Percentiles rank a stretch among this genome's conserved stretches.
phyloP scores from a whole-genome alignment of 2,113 vertebrate genomes.

The Pelusios castaneus region DNA sequence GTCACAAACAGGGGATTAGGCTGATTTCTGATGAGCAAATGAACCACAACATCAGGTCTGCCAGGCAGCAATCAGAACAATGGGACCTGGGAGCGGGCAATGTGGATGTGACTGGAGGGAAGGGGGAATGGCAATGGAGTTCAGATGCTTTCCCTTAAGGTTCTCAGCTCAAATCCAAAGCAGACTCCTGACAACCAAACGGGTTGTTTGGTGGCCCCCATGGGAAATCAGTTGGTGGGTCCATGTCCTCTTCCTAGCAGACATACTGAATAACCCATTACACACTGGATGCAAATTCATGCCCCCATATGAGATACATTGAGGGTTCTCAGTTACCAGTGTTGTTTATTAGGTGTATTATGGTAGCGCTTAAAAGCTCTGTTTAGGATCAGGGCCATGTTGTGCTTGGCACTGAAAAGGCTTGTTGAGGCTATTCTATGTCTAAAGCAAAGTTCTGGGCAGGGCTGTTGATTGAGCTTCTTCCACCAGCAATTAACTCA shows the following conservation, averaged over 20 bases:
- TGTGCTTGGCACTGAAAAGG: background rate
- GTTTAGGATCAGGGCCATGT: background rate
- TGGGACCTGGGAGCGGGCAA: background rate
- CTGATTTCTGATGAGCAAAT: background rate
- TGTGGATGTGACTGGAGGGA: background rate
- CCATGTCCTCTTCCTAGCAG: background rate
- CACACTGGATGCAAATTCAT: background rate
- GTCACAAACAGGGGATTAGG: background rate
- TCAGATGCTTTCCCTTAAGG: background rate
- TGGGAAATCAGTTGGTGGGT: background rate
- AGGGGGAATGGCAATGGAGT: background rate
- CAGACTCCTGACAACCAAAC: background rate
- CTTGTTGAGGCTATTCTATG: background rate
- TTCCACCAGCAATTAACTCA: background rate
- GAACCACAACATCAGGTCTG: background rate
- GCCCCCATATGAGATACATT: background rate
- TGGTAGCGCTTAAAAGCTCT: background rate
- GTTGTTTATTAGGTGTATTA: background rate
- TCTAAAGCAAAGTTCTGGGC: background rate
- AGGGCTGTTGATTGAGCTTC: background rate
- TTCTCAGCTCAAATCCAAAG: background rate
- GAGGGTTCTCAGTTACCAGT: background rate
- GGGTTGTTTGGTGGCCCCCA: background rate
- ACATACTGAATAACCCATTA: background rate
- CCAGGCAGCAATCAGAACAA: background rate